Base-by-base conservation (phyloP, 2,797 vertebrate genomes). In the Emydoidea blandingii region DNA sequence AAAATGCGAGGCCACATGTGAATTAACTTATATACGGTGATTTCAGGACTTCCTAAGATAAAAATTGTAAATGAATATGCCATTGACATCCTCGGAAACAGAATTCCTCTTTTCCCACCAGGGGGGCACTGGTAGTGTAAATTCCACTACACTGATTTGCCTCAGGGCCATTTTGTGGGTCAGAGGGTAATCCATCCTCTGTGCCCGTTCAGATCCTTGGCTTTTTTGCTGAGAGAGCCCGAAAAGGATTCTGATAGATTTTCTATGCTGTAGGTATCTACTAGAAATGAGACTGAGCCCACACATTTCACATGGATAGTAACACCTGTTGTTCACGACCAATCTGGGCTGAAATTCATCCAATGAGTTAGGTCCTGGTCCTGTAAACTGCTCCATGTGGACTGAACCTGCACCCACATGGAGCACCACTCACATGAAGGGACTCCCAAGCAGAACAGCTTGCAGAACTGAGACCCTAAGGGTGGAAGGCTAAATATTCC, bases 401-500 rank as follows among this genome's bases (percentile, higher is more conserved):
- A 41, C 34, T 27, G 19, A 7, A 4, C 57, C 82, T 56, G 59
- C 94, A 80, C n/a, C 2, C 1, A 37, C 82, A 56, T 0, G 0
- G 81, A 81, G 84, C 85, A 78, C 86, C 0, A 19, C 91, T 95
- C 5, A 9, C 93, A 95, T 94, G 83, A 12, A 86, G 91, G 68
- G 80, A 57, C 31, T 85, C 29, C 29, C 9, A 52, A 65, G 57
- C 83, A 83, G 44, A 95, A 34, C 31, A 89, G 44, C 18, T 31
- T 29, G 80, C 16, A 54, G 79, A 89, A 79, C 23, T 44, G 54
- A 87, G 84, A 80, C 62, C 78, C 72, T 52, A 41, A 86, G 65
- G 80, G 79, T 83, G 8, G 53, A n/a, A 79, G 78, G 34, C 85
- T 94, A 86, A 96, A 53, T 91, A 79, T 91, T 95, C 92, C 53